Evolutionary conservation across 2,797 vertebrate species (phyloP).

Genomic region (Xerus rutilus): DNA sequence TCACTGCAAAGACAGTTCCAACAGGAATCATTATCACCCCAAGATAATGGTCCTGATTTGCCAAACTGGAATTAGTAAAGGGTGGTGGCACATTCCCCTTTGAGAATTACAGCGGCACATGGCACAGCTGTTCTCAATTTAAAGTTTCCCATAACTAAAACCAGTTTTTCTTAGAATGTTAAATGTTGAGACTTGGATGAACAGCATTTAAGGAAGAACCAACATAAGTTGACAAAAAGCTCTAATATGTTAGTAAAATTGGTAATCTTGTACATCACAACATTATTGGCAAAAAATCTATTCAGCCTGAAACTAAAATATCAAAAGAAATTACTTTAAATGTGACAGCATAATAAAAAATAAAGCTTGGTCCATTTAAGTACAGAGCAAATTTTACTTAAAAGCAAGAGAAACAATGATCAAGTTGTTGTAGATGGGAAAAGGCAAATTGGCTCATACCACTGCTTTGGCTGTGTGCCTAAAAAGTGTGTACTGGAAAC

Average conservation of each 20-base stretch:
- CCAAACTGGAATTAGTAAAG: not conserved
- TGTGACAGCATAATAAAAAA: not conserved
- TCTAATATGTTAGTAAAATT: not conserved
- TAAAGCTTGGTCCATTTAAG: not conserved
- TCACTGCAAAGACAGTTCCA: not conserved
- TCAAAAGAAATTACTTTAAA: conserved; percentile 2
- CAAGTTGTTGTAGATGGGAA: not conserved
- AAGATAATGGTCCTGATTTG: not conserved
- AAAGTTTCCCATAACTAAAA: not conserved
- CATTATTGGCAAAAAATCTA: not conserved
- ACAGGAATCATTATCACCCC: not conserved
- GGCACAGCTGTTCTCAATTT: not conserved
- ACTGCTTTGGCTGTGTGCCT: not conserved
- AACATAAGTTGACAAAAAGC: not conserved
- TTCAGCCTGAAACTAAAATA: not conserved
- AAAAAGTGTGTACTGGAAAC: not conserved
- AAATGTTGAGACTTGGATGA: not conserved
- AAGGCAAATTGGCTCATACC: not conserved
- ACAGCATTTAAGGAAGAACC: not conserved
- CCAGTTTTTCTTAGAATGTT: not conserved
- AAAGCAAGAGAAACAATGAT: not conserved
- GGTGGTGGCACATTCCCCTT: not conserved
- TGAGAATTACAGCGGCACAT: not conserved
- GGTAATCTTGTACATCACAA: not conserved
- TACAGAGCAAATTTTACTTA: not conserved